Base-by-base conservation (phyloP, 2,113 vertebrate genomes). In the Notiomystis cincta region DNA sequence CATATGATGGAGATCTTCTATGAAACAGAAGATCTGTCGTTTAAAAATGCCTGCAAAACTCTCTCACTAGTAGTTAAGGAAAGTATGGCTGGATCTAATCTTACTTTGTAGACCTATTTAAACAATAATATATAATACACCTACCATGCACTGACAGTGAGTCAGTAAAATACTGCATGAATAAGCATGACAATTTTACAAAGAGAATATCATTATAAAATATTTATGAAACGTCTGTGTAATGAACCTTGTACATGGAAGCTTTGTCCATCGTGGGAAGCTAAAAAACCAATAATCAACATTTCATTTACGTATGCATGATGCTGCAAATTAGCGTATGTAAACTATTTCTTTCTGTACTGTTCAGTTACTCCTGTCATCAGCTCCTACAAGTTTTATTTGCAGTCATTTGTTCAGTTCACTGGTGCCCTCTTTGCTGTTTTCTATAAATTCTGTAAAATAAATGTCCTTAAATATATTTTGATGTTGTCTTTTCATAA, bases 181-280 rank as follows among this genome's bases (percentile, higher is more conserved):
- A 65, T 81, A 90, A 84, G 98, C 98, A 98, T 97, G 97, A 97
- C 28, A 61, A 78, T 69, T 93, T 95, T 90, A 97, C 67, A 87
- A 93, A 96, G 98, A 98, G 99, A 99, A 99, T 99, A 99, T 99
- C 99, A 98, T 98, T 98, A 98, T 99, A 98, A 99, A 99, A 99
- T 99, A 99, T 98, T 98, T 98, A 97, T 98, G 98, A 97, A 98
- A 98, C 97, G 97, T 98, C 98, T 99, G 98, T 98, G 97, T 98
- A 97, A 98, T 98, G 97, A 98, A 97, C 96, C 95, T 98, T 99
- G 99, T 99, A 99, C 99, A 99, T 99, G 99, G 98, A 99, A 89
- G 98, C 98, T 98, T 98, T 96, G 95, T 98, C 97, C 93, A 98
- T 97, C 71, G 97, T 98, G 97, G 97, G 97, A 99, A 99, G 98